A percentile compares a stretch with the other conserved stretches of the same genome.
phyloP scores from a whole-genome alignment of 2,113 vertebrate genomes.

The Glaucidium brasilianum region DNA sequence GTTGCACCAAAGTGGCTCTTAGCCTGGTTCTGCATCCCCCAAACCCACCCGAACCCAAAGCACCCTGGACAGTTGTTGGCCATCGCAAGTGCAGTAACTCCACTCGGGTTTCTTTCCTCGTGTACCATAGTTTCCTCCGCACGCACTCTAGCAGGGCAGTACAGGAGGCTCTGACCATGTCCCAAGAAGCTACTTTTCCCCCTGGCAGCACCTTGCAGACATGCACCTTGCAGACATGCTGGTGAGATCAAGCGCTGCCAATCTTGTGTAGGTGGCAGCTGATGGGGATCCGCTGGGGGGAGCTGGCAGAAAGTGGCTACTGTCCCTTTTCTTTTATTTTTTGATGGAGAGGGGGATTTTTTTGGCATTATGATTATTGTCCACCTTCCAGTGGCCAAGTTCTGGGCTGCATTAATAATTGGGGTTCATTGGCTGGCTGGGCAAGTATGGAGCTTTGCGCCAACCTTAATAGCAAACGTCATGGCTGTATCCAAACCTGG shows the following conservation, averaged over 20 bases:
- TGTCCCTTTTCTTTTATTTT: constrained; percentile 49
- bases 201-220: constrained; percentile 23
- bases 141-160: background rate
- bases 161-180: background rate
- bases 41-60: background rate
- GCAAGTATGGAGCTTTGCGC: background rate
- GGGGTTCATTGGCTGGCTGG: background rate
- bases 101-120: background rate
- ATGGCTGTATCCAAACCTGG: background rate
- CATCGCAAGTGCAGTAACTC: background rate
- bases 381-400: constrained; percentile 40
- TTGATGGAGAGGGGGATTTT: background rate
- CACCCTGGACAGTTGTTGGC: background rate
- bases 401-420: constrained; percentile 30
- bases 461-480: background rate
- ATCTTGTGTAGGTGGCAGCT: background rate
- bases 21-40: background rate
- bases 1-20: constrained; percentile 8
- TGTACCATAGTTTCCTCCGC: background rate
- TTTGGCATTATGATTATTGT: constrained; percentile 39
- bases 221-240: constrained; percentile 43
- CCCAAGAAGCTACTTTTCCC: background rate
- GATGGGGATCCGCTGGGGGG: background rate
- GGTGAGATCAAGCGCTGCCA: background rate
- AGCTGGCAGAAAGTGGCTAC: constrained; percentile 31